These are phyloP conservation scores for Chorisops tibialis DNA, from an alignment of 2,888 invertebrate genomes.

Conservation along the genomic window DNA sequence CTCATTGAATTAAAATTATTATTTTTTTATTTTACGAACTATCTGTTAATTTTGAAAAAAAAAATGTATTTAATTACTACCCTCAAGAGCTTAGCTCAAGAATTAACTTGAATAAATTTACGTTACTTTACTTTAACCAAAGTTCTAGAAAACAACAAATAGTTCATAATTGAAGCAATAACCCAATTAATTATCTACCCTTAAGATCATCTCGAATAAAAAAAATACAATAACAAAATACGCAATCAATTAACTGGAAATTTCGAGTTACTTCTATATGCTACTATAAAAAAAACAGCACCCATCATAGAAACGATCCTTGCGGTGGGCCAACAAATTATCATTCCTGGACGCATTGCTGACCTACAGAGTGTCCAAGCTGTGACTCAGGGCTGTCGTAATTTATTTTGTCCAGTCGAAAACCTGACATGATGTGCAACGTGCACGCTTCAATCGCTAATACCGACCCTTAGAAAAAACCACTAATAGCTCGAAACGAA, in stretches of 20 bases:
- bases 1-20: no score
- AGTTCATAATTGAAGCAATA: no score
- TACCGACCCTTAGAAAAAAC: neutral
- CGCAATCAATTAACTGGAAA: neutral
- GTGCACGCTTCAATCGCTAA: constrained; percentile 25
- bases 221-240: neutral
- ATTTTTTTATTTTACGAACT: no score
- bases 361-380: constrained; percentile 18
- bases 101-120: no score
- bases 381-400: constrained; percentile 25
- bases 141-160: no score
- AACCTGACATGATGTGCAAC: constrained; percentile 26
- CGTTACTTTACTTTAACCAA: no score
- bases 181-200: no score
- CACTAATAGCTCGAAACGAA: neutral
- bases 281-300: neutral
- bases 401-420: constrained; percentile 19
- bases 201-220: no score
- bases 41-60: no score
- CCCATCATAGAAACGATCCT: neutral
- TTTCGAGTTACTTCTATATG: no score
- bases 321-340: constrained; percentile 24
- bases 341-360: constrained; percentile 17
- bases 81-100: no score
- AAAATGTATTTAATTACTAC: no score